Evolutionary conservation across 37 sponge, comb jelly and placozoan genomes (phyloP), one percentile per base, ranked within the genome.

Genomic region (Cliona cf. orientalis): DNA sequence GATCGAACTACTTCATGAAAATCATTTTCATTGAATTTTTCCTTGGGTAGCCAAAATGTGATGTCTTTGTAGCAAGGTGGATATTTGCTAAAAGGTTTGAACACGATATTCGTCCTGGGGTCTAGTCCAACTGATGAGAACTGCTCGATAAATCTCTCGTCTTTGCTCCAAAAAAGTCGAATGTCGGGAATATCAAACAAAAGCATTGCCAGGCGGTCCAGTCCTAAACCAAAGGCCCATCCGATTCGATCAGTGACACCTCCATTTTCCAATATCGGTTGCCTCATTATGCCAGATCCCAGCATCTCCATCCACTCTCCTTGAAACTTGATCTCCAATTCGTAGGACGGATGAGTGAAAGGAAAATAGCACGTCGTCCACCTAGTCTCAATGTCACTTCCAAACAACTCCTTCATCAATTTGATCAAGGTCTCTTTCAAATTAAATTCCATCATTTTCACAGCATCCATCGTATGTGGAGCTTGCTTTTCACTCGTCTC

Each of bases 151-250:
- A 97, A 97, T 5, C 97, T 42, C 33, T 63, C 56, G 58, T 97
- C 96, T 62, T 79, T 36, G 39, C 90, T 93, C 99, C 99, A 98
- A 6, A 98, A 88, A 23, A 98, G 71, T 2, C 99, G 82, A 14
- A 98, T 95, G 68, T 95, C 99, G 1, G 96, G 96, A 36, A 97
- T 95, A 22, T 71, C 45, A 66, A 90, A 97, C 35, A 97, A 84
- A 14, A 89, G 76, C 98, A 97, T 97, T 33, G 98, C 93, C 11
- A 97, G 80, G 17, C 98, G 75, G 37, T 97, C 98, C 44, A 97
- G 82, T 5, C 98, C 98, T 25, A 97, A 67, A 17, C 98, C 98
- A 90, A 97, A 97, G 6, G 98, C 98, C 93, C 96, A 97, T 2
- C 98, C 98, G 12, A 90, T 61, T 80, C 86, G 87, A 55, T 81